These are phyloP conservation scores for Pentamera pediparva DNA, from an alignment of 53 echinoderm and acorn worm genomes.

Conservation along the genomic window DNA sequence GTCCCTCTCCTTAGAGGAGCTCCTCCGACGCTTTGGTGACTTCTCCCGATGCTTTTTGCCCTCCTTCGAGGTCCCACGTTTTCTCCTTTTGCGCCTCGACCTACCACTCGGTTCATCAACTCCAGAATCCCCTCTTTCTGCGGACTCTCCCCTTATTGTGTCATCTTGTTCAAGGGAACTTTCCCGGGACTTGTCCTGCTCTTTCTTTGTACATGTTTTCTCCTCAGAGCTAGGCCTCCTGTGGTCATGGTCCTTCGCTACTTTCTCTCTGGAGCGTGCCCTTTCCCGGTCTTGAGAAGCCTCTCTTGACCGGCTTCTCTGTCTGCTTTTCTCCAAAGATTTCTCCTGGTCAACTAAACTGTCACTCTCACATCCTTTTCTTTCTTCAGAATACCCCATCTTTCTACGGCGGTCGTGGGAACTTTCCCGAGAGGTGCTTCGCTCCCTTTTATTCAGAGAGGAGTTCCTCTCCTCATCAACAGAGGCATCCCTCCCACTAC, in stretches of 20 bases:
- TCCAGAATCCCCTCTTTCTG: neutral
- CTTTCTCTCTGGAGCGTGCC: neutral
- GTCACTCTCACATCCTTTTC: neutral
- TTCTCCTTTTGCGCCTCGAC: slow-evolving; percentile 3
- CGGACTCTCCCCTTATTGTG: neutral
- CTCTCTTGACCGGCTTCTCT: neutral
- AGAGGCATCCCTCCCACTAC: too few species aligned
- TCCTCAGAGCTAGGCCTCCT: neutral
- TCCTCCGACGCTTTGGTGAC: neutral
- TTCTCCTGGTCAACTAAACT: neutral
- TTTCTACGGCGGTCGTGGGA: too few species aligned
- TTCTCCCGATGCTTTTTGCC: neutral
- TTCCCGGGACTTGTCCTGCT: too few species aligned
- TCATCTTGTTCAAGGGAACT: too few species aligned
- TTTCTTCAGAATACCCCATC: neutral
- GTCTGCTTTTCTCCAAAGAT: neutral
- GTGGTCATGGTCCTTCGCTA: too few species aligned
- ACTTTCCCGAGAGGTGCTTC: neutral
- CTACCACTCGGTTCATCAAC: too few species aligned
- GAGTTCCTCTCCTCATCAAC: too few species aligned
- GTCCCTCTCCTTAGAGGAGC: slow-evolving; percentile 16
- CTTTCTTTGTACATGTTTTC: neutral
- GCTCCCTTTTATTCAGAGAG: neutral
- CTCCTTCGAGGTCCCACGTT: neutral
- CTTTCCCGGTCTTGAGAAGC: neutral